Evolutionary conservation across 2,888 invertebrate species (phyloP).

Genomic region (Julus scandinavius): DNA sequence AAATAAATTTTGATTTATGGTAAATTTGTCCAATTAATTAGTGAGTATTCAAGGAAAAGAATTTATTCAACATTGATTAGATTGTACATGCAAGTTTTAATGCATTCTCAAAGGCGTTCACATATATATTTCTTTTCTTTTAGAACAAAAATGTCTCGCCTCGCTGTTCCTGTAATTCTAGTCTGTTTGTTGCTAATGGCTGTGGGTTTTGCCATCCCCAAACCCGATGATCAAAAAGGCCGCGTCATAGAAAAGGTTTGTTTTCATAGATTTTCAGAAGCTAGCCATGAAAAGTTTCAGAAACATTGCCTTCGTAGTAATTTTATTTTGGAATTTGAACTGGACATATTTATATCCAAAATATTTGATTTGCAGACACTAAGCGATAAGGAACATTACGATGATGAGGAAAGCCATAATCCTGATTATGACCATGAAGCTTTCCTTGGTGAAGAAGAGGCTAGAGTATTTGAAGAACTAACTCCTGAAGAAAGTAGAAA

Average conservation of each 20-base stretch:
- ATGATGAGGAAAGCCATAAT: slow-evolving; percentile 74
- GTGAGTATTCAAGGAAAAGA: too few species aligned
- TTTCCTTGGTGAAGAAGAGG: slow-evolving; percentile 90
- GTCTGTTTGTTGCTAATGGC: slow-evolving; percentile 58
- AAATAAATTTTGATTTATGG: too few species aligned
- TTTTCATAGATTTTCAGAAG: background rate
- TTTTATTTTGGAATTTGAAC: background rate
- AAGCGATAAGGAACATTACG: slow-evolving; percentile 81
- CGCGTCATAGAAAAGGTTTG: slow-evolving; percentile 63
- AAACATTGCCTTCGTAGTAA: background rate
- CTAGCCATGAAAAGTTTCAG: background rate
- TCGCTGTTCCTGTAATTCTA: slow-evolving; percentile 47
- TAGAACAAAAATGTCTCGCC: slow-evolving; percentile 49
- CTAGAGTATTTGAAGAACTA: slow-evolving; percentile 92
- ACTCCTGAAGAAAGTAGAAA: slow-evolving; percentile 94
- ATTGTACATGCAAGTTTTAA: too few species aligned
- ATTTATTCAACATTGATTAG: too few species aligned
- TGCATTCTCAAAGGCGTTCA: background rate
- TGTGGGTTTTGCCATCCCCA: slow-evolving; percentile 74
- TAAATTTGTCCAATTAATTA: too few species aligned
- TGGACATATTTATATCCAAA: background rate
- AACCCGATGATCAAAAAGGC: slow-evolving; percentile 71
- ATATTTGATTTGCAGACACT: slow-evolving; percentile 70
- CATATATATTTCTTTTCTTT: background rate
- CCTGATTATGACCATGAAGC: slow-evolving; percentile 96